These are phyloP conservation scores for Notospermus geniculatus DNA, from an alignment of 1,140 invertebrate species.

Conservation along the genomic window DNA sequence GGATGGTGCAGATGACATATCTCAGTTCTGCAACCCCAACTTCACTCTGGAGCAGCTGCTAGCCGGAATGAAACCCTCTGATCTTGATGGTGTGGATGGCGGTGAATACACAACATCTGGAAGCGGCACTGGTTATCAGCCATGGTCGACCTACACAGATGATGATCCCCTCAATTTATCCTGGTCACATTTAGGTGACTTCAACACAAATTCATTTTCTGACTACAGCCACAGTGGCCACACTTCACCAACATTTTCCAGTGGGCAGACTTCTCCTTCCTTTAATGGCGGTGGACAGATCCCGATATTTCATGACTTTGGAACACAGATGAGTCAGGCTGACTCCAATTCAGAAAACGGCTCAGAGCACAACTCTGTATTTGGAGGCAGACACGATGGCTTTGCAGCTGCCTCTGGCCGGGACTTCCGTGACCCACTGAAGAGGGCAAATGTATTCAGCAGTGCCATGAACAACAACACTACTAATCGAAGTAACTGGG, in stretches of 20 bases:
- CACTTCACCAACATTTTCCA: conserved; percentile 6
- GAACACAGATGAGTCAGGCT: no score
- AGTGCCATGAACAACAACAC: conserved; percentile 3
- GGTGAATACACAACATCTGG: no score
- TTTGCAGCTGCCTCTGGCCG: neutral
- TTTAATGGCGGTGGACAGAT: neutral
- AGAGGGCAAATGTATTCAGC: neutral
- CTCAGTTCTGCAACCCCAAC: no score
- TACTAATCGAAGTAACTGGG: neutral
- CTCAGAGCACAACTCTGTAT: neutral
- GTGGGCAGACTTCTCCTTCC: neutral
- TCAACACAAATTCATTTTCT: neutral
- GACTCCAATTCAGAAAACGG: conserved; percentile 1
- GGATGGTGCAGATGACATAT: no score
- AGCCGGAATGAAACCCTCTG: no score
- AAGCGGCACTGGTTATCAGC: neutral
- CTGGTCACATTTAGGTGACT: neutral
- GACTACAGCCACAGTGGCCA: conserved; percentile 1
- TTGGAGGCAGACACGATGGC: neutral
- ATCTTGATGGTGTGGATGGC: no score
- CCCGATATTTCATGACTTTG: conserved; percentile 2
- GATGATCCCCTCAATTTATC: conserved; percentile 6
- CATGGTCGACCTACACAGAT: conserved; percentile 4
- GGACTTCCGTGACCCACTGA: neutral
- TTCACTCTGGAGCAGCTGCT: no score